These are phyloP conservation scores for Carlito syrichta DNA, from an alignment of 2,113 vertebrate species.

Conservation along the genomic window DNA sequence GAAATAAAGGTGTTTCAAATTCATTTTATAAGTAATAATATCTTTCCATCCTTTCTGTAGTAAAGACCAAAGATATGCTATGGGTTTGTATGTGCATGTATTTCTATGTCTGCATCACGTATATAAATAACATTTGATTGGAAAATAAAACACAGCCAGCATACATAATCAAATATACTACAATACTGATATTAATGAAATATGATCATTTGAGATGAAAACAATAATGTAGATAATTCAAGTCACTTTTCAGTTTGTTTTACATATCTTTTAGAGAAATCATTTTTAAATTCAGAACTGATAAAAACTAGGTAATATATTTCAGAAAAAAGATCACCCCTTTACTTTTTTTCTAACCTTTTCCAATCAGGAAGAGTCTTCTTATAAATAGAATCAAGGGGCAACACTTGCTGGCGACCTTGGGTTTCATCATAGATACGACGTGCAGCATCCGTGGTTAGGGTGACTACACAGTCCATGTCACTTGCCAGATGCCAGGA, in stretches of 20 bases:
- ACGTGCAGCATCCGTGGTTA: slow-evolving; percentile 85
- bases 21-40: not conserved
- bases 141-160: not conserved
- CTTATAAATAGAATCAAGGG: slow-evolving; percentile 90
- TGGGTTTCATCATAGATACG: slow-evolving; percentile 86
- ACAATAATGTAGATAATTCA: not conserved
- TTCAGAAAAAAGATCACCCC: not conserved
- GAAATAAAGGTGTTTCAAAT: not conserved
- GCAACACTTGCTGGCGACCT: slow-evolving; percentile 91
- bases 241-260: not conserved
- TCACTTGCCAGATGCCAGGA: slow-evolving; percentile 94
- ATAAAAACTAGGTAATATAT: not conserved
- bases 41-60: not conserved
- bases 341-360: slow-evolving; percentile 81
- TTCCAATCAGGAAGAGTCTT: slow-evolving; percentile 83
- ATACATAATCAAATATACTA: not conserved
- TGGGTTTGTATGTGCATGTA: not conserved
- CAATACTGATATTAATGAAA: no score
- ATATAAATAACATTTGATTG: not conserved
- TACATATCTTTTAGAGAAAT: not conserved
- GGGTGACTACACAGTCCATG: slow-evolving; percentile 95
- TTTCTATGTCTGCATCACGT: not conserved
- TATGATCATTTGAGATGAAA: not conserved
- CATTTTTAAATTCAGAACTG: slow-evolving; percentile 5
- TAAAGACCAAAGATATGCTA: slow-evolving; percentile 19